Evolutionary conservation across 2,113 vertebrate species (phyloP).

Genomic region (Aspiorhynchus laticeps): DNA sequence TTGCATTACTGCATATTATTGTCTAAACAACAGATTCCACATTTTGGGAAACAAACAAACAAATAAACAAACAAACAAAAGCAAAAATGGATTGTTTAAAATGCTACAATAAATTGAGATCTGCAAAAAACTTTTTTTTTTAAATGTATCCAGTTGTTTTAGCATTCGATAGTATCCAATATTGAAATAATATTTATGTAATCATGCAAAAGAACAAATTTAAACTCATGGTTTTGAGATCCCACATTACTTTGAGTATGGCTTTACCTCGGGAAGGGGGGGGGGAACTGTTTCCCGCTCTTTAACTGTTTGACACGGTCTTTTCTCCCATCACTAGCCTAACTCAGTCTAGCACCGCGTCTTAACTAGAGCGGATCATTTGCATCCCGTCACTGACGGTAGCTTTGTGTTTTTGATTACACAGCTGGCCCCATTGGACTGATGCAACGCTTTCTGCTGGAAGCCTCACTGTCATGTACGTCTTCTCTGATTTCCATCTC

Average conservation of each 20-base stretch:
- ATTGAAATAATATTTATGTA: not conserved
- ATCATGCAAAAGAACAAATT: not conserved
- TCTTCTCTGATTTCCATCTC: constrained; percentile 59
- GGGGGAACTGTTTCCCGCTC: constrained; percentile 1
- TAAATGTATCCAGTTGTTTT: not conserved
- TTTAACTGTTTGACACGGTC: not conserved
- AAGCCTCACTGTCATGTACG: constrained; percentile 50
- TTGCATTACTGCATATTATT: not conserved
- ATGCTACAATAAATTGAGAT: not conserved
- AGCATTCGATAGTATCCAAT: not conserved
- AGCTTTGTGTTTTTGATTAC: constrained; percentile 45
- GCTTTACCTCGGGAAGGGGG: constrained; percentile 3
- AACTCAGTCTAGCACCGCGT: constrained; percentile 6
- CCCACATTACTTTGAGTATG: not conserved
- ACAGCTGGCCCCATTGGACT: constrained; percentile 29
- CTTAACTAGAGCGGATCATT: constrained; percentile 29
- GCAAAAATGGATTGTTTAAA: not conserved
- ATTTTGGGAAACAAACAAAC: too few species aligned
- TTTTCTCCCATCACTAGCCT: not conserved
- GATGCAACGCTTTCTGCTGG: constrained; percentile 44
- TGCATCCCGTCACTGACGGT: constrained; percentile 11
- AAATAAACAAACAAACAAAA: not conserved
- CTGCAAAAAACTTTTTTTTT: too few species aligned
- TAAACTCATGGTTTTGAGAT: not conserved
- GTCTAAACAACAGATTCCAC: too few species aligned